Base-by-base conservation (phyloP, 2,888 invertebrate species). In the Pandemis cinnamomeana region DNA sequence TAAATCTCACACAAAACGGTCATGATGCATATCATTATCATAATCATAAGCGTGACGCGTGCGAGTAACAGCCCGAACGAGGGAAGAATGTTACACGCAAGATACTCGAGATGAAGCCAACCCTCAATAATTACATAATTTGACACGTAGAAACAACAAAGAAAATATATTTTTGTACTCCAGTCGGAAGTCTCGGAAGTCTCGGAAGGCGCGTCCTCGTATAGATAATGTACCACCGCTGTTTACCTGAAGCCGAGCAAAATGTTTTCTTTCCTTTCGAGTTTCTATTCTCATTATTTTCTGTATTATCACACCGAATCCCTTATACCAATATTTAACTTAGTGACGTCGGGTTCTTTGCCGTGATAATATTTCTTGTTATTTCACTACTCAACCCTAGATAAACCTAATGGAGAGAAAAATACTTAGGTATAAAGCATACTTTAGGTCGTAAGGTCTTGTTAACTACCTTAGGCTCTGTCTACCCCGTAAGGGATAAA, bases 211-310 rank as follows among this genome's bases (percentile, higher is more conserved):
- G 46, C 27, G 68, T 20, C 68, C 46, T 44, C 27, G 58, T 58
- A 15, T 11, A 55, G 55, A 44, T 20, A 68, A 68, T 55, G 20
- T 55, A 42, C 42, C 13, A 20, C 44, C 44, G 58, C 53, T 55
- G 68, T 68, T 68, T 60, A 68, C 68, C 46, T 60, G 36, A 64
- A 68, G 60, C 46, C 44, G 15, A 69, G 69, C n/a, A 20, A 63
- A 70, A 61, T 69, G 63, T 63, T 72, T 66, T 66, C 36, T 51
- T 69, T 61, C 36, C 51, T 60, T 66, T 61, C 44, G 36, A 53
- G 53, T 74, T 70, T 66, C 66, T 61, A 36, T 67, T 70, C 66
- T n/a, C 66, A 68, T 70, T 70, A 74, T 70, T 66, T 70, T 70
- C 61, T 53, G 60, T 27, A 55, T 53, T 70, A 51, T 67, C 42